Base-by-base conservation (phyloP, 2,113 vertebrate genomes). In the Neoarius graeffei region DNA sequence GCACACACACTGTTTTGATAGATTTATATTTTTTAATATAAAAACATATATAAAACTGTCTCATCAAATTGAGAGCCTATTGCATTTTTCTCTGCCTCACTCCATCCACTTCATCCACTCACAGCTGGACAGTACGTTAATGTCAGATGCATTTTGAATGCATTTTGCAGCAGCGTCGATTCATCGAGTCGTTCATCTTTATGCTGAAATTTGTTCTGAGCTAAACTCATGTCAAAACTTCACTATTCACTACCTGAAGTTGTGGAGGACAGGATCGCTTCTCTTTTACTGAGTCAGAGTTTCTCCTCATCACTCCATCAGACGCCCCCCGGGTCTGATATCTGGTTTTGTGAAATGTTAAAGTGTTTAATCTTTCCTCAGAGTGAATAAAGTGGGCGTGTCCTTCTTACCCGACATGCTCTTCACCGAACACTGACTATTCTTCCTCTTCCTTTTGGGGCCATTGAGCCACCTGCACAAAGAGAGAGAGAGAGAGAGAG, bases 341-440 rank as follows among this genome's bases (percentile, higher is more conserved):
- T 35, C 67, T 35, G 30, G 17, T 7, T 19, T 4, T 35, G 27
- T 35, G 14, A 30, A 64, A 60, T 20, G 59, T 60, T 60, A 20
- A 60, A 42, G 30, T 14, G 30, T 8, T 9, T 73, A 2, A 42
- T 35, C 30, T 35, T 35, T 35, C 19, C 30, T 71, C 30, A 42
- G n/a, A 17, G 27, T 35, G 27, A 35, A 35, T 3, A 35, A n/a
- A 77, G 67, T 73, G 42, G 56, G 62, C 11, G 59, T 23, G 80
- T 9, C 59, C 11, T 13, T 92, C 93, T 93, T 96, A 98, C 97
- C 98, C 96, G 97, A 98, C 97, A 99, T 98, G 94, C 96, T 97
- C 96, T 99, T 99, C 96, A 99, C 95, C 95, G 97, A 97, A 97
- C 97, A 98, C 96, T 98, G 97, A 96, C 98, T 98, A 96, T 97